phyloP scores from a whole-genome alignment of 2,888 invertebrate genomes.

The Atethmia centrago region DNA sequence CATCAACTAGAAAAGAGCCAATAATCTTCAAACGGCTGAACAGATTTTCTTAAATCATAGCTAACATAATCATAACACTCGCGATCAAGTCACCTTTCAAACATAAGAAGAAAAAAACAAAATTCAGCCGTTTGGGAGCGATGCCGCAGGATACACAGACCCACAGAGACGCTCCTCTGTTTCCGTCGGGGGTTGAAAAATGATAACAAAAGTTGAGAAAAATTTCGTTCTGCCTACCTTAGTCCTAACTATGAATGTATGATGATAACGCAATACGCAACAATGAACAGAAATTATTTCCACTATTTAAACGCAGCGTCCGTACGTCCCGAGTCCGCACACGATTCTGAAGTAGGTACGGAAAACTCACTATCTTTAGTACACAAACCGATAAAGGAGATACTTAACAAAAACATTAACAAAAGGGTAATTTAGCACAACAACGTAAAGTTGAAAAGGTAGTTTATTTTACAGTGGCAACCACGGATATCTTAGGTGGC shows the following conservation, averaged over 20 bases:
- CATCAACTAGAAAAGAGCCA: too few species aligned
- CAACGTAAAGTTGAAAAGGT: slow-evolving; percentile 7
- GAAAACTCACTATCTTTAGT: slow-evolving; percentile 40
- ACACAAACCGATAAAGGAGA: slow-evolving; percentile 40
- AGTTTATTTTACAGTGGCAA: background rate
- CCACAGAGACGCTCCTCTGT: too few species aligned
- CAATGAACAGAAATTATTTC: slow-evolving; percentile 8
- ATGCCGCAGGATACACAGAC: too few species aligned
- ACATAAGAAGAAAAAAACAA: too few species aligned
- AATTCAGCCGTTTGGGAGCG: too few species aligned
- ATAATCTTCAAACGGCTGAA: too few species aligned
- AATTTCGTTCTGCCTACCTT: slow-evolving; percentile 1
- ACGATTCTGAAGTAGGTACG: slow-evolving; percentile 33
- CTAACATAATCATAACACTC: too few species aligned
- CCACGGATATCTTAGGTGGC: too few species aligned
- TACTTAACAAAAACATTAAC: slow-evolving; percentile 39
- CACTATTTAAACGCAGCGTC: slow-evolving; percentile 21
- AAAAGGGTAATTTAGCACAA: slow-evolving; percentile 22
- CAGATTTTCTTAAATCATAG: too few species aligned
- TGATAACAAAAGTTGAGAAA: background rate
- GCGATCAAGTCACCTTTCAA: too few species aligned
- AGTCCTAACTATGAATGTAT: background rate
- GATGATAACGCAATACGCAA: background rate
- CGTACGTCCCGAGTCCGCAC: slow-evolving; percentile 19
- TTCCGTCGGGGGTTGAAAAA: background rate